Base-by-base conservation (phyloP, 1,140 invertebrate species). In the Bradysia coprophila region DNA sequence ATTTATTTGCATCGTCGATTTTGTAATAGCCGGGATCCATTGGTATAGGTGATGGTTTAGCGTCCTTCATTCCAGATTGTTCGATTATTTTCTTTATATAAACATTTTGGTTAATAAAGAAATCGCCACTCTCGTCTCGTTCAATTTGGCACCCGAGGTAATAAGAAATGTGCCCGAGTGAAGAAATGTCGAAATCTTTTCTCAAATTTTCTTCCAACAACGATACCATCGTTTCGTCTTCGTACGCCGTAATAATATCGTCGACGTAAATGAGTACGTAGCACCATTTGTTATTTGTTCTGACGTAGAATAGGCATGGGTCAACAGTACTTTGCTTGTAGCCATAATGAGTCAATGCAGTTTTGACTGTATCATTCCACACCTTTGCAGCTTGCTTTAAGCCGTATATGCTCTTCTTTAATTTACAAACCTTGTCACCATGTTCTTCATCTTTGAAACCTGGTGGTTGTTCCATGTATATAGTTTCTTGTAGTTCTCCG, bases 351-450 rank as follows among this genome's bases (percentile, higher is more conserved):
- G 24, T 18, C 1, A 53, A 38, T 18, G 46, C 43, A 15, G 33
- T 42, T 37, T 37, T 44, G 46, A 51, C 9, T 42, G 41, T 40
- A 23, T 56, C 48, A 46, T 64, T 57, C 60, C 62, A 68, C 10
- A 47, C 52, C 20, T 51, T 46, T 15, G 60, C 52, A 45, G 63
- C 51, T 49, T 68, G 62, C 48, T 65, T 64, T 3, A 67, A 45
- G 0, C 57, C 57, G 45, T 65, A 66, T 4, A 67, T 19, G n/a
- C 51, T 52, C 44, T 56, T 61, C 18, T 52, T 54, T 20, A 65
- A 39, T 21, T 38, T 51, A 15, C 47, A 61, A 38, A 54, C 49
- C 48, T 39, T 47, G 16, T 44, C 21, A 38, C 10, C 24, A 24
- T 37, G 38, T 3, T 22, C 4, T 22, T 33, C 24, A 40, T 49